These are phyloP conservation scores for Pelecanus crispus DNA, from an alignment of 2,113 vertebrate species.

Conservation along the genomic window DNA sequence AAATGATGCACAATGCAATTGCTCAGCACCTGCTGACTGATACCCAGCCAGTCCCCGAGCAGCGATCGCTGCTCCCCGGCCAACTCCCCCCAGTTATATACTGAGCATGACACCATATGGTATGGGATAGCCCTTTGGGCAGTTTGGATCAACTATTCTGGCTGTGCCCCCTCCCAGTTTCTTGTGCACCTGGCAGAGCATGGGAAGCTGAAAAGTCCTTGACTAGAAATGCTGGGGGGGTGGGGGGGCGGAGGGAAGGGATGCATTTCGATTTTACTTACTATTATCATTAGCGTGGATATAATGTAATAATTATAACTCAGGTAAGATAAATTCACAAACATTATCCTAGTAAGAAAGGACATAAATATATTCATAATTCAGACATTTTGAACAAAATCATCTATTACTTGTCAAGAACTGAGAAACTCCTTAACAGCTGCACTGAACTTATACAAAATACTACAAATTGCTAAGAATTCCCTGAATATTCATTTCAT, in stretches of 20 bases:
- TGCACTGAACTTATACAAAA: neutral
- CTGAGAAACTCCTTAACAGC: neutral
- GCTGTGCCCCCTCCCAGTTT: no score
- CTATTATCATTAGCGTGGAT: neutral
- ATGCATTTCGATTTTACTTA: neutral
- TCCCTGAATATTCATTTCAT: constrained; percentile 10
- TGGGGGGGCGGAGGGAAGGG: rapidly evolving
- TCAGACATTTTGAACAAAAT: neutral
- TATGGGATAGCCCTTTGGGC: no score
- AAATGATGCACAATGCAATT: no score
- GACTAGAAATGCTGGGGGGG: neutral
- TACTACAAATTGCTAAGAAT: constrained; percentile 5
- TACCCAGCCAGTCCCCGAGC: no score
- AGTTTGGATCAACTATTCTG: no score
- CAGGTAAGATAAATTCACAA: neutral
- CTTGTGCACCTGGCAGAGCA: no score
- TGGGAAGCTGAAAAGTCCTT: no score
- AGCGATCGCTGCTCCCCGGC: no score
- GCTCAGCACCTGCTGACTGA: no score
- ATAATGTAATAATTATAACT: neutral
- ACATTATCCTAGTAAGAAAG: neutral
- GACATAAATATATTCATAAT: neutral
- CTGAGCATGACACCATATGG: no score
- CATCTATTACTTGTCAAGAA: neutral
- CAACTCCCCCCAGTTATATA: no score